These are phyloP conservation scores for Tribolium madens DNA, from an alignment of 1,140 invertebrate genomes.

Conservation along the genomic window DNA sequence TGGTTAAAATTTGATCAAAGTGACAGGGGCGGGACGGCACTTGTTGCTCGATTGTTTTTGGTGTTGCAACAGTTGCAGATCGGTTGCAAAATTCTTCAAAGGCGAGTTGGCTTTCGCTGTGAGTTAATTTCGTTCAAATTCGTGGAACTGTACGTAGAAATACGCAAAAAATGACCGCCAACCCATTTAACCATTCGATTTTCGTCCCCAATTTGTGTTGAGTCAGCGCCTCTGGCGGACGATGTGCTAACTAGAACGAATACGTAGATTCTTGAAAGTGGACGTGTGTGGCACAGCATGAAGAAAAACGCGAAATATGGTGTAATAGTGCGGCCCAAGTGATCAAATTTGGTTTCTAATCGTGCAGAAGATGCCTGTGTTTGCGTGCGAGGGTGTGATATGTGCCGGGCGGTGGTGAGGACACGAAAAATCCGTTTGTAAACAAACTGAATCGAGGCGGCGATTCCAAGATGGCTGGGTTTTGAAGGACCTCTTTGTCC, in stretches of 20 bases:
- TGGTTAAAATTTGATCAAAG: slow-evolving; percentile 19
- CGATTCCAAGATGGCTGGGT: slow-evolving; percentile 63
- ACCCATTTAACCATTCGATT: slow-evolving; percentile 43
- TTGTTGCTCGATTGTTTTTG: slow-evolving; percentile 37
- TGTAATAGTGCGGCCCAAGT: slow-evolving; percentile 51
- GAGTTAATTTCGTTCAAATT: not conserved
- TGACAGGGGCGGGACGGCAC: slow-evolving; percentile 33
- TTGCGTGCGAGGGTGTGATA: slow-evolving; percentile 50
- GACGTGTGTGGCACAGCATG: slow-evolving; percentile 56
- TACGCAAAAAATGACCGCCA: slow-evolving; percentile 11
- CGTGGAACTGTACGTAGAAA: not conserved
- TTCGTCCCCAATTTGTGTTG: slow-evolving; percentile 46
- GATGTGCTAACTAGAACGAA: slow-evolving; percentile 38
- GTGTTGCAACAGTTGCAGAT: not conserved
- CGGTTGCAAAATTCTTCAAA: not conserved
- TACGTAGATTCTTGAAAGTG: slow-evolving; percentile 55
- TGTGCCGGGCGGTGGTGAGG: slow-evolving; percentile 45
- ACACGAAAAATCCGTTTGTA: slow-evolving; percentile 51
- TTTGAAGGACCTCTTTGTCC: slow-evolving; percentile 62
- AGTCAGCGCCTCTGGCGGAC: slow-evolving; percentile 30
- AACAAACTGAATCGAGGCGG: slow-evolving; percentile 55
- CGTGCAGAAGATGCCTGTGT: slow-evolving; percentile 50
- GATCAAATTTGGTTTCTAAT: slow-evolving; percentile 44
- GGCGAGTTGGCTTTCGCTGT: not conserved
- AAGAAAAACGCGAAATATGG: slow-evolving; percentile 58